Evolutionary conservation across 92 coral and sea anemone species (phyloP), one percentile per base, ranked within the genome.

Genomic region (Zoanthus gigantus): DNA sequence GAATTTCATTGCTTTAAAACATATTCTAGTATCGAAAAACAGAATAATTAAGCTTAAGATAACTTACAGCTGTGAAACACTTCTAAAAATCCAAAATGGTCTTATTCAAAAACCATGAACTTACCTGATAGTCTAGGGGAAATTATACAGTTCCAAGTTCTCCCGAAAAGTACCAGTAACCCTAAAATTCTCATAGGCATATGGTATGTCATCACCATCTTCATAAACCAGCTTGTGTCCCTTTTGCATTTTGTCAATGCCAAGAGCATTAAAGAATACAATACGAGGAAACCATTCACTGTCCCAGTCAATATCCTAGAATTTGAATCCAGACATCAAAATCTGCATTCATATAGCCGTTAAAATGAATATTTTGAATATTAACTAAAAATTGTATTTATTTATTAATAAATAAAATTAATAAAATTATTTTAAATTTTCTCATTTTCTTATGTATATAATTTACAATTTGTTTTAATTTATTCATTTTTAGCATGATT

Each of bases 101-200:
- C 23, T 23, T 23, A 23, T 23, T 23, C 23, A 23, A 23, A 23
- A 23, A 23, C 23, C 23, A 23, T 23, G 23, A 23, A 83, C 76
- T 71, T 14, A 91, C 94, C 94, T 93, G 96, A 79, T 84, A 89
- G 74, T 93, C 96, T 71, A 93, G 45, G 15, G 96, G 94, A 45
- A 93, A 93, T 92, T 90, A 71, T 79, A 75, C 83, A 93, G 67
- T 76, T 93, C 96, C 89, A 93, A 76, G 73, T 91, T 93, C 82
- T 93, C 96, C 75, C 90, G 89, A 69, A 91, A 93, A 15, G 87
- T 91, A 9, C 94, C 96, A 15, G 82, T 89, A 56, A 93, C 67
- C 68, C 94, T 91, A 73, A 88, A 92, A 0, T 89, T 78, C 76
- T 92, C 93, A 61, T 76, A 60, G 10, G 92, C 96, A 81, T 60